Conservation (phyloP, 1,140 invertebrate species). For the Camponotus pennsylvanicus region DNA sequence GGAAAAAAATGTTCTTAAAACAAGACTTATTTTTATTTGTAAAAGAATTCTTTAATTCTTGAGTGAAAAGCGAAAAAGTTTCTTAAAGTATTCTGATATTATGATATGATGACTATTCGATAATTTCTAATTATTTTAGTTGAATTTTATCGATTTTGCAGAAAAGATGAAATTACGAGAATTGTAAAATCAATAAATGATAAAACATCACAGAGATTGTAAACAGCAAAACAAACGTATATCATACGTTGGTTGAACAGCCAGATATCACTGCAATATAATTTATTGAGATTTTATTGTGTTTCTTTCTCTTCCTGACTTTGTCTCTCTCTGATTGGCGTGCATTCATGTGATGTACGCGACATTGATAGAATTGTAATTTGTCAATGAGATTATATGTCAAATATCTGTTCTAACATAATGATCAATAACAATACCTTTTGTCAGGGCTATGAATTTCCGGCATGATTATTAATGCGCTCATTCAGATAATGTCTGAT, state of each 20-base stretch:
- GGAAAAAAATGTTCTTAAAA: background rate
- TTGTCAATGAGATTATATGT: constrained; percentile 62
- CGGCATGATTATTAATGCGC: constrained; percentile 16
- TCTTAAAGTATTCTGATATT: too few species aligned
- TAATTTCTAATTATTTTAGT: background rate
- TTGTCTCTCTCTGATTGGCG: constrained; percentile 12
- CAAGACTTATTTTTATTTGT: too few species aligned
- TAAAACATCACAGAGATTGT: constrained; percentile 50
- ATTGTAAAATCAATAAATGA: constrained; percentile 11
- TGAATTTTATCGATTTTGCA: background rate
- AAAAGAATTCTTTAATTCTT: background rate
- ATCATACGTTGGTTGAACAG: constrained; percentile 61
- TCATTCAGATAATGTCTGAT: constrained; percentile 4
- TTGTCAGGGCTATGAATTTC: constrained; percentile 11
- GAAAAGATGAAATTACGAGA: background rate
- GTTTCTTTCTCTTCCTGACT: background rate
- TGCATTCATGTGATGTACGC: constrained; percentile 49
- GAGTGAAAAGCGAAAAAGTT: background rate
- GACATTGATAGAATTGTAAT: constrained; percentile 63
- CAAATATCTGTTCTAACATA: constrained; percentile 57
- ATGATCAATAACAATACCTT: constrained; percentile 54
- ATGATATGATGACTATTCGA: too few species aligned
- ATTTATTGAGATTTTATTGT: constrained; percentile 70
- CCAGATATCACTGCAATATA: constrained; percentile 49
- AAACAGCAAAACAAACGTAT: constrained; percentile 59